phyloP scores from a whole-genome alignment of 2,888 invertebrate species.

The Rhimphoctona megacephalus region DNA sequence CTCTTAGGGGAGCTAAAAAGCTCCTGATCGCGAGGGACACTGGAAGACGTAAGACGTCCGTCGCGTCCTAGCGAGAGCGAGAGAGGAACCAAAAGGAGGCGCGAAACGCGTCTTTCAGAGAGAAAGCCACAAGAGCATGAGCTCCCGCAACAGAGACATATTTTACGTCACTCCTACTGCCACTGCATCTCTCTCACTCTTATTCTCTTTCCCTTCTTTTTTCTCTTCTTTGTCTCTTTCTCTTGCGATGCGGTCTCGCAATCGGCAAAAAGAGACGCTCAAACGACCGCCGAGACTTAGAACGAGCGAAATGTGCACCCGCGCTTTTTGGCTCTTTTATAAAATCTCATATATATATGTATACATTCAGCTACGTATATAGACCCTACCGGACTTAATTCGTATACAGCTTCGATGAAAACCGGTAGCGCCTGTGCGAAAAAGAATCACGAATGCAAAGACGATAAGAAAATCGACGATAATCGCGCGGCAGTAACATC shows the following conservation, averaged over 20 bases:
- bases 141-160: conserved; percentile 81
- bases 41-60: conserved; percentile 59
- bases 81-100: conserved; percentile 21
- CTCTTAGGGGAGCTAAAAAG: conserved; percentile 79
- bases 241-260: conserved; percentile 33
- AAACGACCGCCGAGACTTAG: conserved; percentile 53
- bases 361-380: not conserved
- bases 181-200: conserved; percentile 21
- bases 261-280: conserved; percentile 57
- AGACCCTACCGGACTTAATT: conserved; percentile 25
- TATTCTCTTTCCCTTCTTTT: conserved; percentile 42
- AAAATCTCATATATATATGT: conserved; percentile 24
- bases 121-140: conserved; percentile 58
- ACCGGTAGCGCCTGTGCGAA: conserved; percentile 62
- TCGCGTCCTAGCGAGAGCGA: conserved; percentile 28
- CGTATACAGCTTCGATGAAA: conserved; percentile 44
- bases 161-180: conserved; percentile 77
- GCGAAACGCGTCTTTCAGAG: conserved; percentile 36
- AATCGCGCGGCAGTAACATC: conserved; percentile 50
- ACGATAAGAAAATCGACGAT: conserved; percentile 65
- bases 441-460: conserved; percentile 58
- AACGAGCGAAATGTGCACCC: conserved; percentile 63
- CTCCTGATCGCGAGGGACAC: conserved; percentile 60
- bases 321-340: conserved; percentile 62
- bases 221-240: conserved; percentile 55